These are phyloP conservation scores for Pyrgus malvae DNA, from an alignment of 2,888 invertebrate genomes.

Conservation along the genomic window DNA sequence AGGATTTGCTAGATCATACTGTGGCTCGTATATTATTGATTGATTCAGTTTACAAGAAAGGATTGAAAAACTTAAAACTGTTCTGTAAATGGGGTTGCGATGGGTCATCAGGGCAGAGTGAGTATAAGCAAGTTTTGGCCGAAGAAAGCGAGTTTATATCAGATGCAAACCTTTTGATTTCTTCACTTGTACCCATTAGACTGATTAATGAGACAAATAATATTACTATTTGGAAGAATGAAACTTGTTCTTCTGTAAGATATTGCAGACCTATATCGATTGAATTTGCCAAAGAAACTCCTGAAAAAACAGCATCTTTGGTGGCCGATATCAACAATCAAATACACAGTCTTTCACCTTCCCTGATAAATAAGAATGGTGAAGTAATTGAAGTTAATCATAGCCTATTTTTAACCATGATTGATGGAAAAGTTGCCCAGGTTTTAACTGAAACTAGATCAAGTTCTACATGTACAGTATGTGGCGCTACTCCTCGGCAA, in stretches of 20 bases:
- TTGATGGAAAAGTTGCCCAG: too few relatives aligned
- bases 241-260: constrained; percentile 15
- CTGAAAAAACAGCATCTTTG: not conserved
- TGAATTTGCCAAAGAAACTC: not conserved
- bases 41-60: not conserved
- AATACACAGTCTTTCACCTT: too few relatives aligned
- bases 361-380: not conserved
- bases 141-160: constrained; percentile 12
- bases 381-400: not conserved
- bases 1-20: not conserved
- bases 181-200: constrained; percentile 18
- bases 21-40: not conserved
- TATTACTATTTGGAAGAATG: constrained; percentile 6
- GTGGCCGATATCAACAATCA: too few relatives aligned
- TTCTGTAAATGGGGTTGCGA: not conserved
- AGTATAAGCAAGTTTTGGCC: constrained; percentile 17
- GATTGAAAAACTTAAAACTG: not conserved
- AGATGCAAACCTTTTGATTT: constrained; percentile 14
- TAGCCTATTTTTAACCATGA: not conserved
- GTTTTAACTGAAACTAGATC: not conserved
- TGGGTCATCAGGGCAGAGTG: constrained; percentile 10
- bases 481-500: not conserved
- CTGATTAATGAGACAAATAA: constrained; percentile 3
- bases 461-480: not conserved
- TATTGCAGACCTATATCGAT: constrained; percentile 1